These are phyloP conservation scores for Pseudomyrmex concolor DNA, from an alignment of 1,140 invertebrate genomes.

Conservation along the genomic window DNA sequence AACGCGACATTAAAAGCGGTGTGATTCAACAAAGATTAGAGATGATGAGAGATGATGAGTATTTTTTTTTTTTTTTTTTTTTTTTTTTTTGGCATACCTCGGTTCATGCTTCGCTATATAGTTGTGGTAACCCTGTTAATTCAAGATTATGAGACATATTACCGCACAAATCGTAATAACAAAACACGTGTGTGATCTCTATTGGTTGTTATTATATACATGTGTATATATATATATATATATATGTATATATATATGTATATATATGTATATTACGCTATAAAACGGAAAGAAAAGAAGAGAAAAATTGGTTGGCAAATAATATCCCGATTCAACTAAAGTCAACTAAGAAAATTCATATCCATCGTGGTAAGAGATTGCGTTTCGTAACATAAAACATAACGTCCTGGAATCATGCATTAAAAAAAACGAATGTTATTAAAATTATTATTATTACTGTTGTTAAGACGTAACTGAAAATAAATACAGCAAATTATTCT, in stretches of 20 bases:
- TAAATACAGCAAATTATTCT: conserved; percentile 68
- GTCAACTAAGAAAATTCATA: conserved; percentile 67
- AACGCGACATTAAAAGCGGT: conserved; percentile 83
- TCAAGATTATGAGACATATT: conserved; percentile 80
- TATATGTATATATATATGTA: conserved; percentile 72
- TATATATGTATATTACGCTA: no score
- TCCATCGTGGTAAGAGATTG: conserved; percentile 76
- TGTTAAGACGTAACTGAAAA: conserved; percentile 74
- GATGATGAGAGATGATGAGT: conserved; percentile 84
- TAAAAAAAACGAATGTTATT: conserved; percentile 77
- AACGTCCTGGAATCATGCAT: conserved; percentile 84
- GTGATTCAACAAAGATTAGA: conserved; percentile 85
- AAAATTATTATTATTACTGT: conserved; percentile 62
- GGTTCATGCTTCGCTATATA: conserved; percentile 83
- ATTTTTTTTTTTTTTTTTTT: conserved; percentile 65
- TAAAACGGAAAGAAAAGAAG: conserved; percentile 47
- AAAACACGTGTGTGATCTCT: conserved; percentile 75
- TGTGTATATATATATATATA: background rate
- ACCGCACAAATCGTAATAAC: conserved; percentile 73
- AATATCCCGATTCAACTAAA: conserved; percentile 51
- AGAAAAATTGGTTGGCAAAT: background rate
- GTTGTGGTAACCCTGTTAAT: conserved; percentile 84
- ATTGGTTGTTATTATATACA: conserved; percentile 80
- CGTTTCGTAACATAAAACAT: conserved; percentile 61
- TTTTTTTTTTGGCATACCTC: conserved; percentile 82